These are phyloP conservation scores for Todiramphus chloris DNA, from an alignment of 2,113 vertebrate genomes.

Conservation along the genomic window DNA sequence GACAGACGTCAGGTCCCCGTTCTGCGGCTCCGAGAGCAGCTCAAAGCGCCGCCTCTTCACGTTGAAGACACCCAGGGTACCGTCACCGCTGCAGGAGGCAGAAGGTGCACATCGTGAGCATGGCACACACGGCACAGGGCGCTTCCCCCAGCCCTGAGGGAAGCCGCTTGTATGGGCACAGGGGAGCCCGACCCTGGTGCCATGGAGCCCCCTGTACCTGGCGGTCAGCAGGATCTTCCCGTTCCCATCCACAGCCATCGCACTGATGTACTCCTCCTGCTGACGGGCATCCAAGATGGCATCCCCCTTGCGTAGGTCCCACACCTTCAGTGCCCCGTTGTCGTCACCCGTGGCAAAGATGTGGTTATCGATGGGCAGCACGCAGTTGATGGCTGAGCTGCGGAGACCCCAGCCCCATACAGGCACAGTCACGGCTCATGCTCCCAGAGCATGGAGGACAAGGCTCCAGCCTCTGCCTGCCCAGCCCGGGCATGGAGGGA, in stretches of 20 bases:
- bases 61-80: slow-evolving; percentile 91
- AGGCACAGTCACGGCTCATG: rapidly evolving
- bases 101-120: rapidly evolving
- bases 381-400: slow-evolving; percentile 83
- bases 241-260: slow-evolving; percentile 83
- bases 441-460: rapidly evolving
- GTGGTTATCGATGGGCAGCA: slow-evolving; percentile 89
- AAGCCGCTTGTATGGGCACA: rapidly evolving
- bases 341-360: slow-evolving; percentile 93
- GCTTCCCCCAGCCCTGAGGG: neutral
- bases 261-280: slow-evolving; percentile 95
- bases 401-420: neutral
- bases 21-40: slow-evolving; percentile 89
- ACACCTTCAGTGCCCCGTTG: slow-evolving; percentile 85
- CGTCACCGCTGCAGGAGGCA: slow-evolving; percentile 83
- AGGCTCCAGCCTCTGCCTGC: neutral
- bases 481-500: too few species aligned
- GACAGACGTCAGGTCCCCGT: slow-evolving; percentile 89
- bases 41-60: slow-evolving; percentile 90
- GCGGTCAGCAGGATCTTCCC: slow-evolving; percentile 89
- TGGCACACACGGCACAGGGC: rapidly evolving
- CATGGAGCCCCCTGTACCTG: slow-evolving; percentile 68
- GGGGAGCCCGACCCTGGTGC: rapidly evolving
- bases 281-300: slow-evolving; percentile 89
- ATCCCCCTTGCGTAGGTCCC: slow-evolving; percentile 90